Conservation (phyloP, 2,113 vertebrate genomes). For the Chascanopsetta lugubris region DNA sequence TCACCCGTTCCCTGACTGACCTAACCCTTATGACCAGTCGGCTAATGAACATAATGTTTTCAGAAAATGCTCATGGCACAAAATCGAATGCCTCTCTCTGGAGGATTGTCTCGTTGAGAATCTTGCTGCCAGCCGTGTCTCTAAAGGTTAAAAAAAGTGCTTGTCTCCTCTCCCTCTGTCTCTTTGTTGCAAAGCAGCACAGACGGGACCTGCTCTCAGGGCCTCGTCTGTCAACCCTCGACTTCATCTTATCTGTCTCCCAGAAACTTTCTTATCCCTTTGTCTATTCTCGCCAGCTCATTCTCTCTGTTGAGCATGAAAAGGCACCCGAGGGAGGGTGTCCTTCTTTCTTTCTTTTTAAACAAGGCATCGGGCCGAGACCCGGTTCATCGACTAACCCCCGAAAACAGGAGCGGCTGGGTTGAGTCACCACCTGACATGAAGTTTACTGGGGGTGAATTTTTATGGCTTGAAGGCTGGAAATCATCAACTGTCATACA, state of each 20-base stretch:
- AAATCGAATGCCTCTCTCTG: conserved; percentile 16
- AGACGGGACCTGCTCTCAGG: conserved; percentile 37
- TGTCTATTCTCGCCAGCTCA: conserved; percentile 36
- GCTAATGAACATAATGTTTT: not conserved
- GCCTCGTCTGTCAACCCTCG: conserved; percentile 54
- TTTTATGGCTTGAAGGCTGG: not conserved
- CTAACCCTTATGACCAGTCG: not conserved
- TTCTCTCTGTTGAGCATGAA: conserved; percentile 34
- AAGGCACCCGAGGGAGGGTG: conserved; percentile 30
- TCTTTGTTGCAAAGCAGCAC: conserved; percentile 17
- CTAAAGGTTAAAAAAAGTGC: conserved; percentile 32
- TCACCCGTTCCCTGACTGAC: not conserved
- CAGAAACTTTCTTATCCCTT: conserved; percentile 46
- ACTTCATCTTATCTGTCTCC: conserved; percentile 43
- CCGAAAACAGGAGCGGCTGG: not conserved
- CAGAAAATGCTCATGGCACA: conserved; percentile 11
- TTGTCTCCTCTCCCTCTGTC: conserved; percentile 29
- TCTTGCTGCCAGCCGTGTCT: conserved; percentile 31
- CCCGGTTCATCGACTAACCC: conserved; percentile 38
- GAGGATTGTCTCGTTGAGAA: conserved; percentile 29
- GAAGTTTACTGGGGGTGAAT: conserved; percentile 8
- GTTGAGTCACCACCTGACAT: not conserved
- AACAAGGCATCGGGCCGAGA: conserved; percentile 15
- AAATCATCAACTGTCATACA: not conserved
- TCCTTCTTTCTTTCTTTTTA: conserved; percentile 32